These are phyloP conservation scores for Ophiothrix spiculata DNA, from an alignment of 35 echinoderm and acorn worm species.

Conservation along the genomic window DNA sequence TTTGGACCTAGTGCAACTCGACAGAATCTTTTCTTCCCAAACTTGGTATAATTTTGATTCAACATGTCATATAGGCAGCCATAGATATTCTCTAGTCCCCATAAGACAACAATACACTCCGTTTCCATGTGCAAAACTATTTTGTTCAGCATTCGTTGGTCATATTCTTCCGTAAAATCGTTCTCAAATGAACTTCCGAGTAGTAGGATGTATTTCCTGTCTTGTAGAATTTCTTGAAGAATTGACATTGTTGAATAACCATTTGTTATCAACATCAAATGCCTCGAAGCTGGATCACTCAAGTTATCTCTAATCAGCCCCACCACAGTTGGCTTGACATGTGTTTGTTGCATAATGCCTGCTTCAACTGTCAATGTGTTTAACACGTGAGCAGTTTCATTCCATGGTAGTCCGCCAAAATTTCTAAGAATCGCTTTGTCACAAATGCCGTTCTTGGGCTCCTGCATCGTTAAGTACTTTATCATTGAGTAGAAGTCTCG, in stretches of 20 bases:
- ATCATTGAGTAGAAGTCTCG: constrained; percentile 37
- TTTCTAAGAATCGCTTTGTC: constrained; percentile 20
- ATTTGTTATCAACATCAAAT: constrained; percentile 39
- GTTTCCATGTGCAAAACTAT: constrained; percentile 37
- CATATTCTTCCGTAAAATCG: constrained; percentile 37
- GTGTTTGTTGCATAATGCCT: neutral
- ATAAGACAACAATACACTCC: constrained; percentile 3
- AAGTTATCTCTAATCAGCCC: constrained; percentile 24
- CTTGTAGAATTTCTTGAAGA: neutral
- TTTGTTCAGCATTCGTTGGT: constrained; percentile 9
- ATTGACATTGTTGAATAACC: constrained; percentile 17
- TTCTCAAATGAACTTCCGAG: constrained; percentile 35
- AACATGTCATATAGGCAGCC: constrained; percentile 45
- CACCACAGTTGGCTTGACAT: neutral
- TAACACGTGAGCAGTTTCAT: neutral
- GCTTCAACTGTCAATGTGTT: constrained; percentile 14
- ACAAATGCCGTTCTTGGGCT: neutral
- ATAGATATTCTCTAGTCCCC: constrained; percentile 30
- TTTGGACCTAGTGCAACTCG: constrained; percentile 25
- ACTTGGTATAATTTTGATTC: constrained; percentile 30
- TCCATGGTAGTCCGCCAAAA: constrained; percentile 28
- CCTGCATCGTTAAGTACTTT: neutral
- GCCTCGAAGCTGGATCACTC: neutral
- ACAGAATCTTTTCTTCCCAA: constrained; percentile 8
- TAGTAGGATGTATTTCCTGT: neutral